These are phyloP conservation scores for Drosophila parthenogenetica DNA, from an alignment of 2,888 invertebrate species.

Conservation along the genomic window DNA sequence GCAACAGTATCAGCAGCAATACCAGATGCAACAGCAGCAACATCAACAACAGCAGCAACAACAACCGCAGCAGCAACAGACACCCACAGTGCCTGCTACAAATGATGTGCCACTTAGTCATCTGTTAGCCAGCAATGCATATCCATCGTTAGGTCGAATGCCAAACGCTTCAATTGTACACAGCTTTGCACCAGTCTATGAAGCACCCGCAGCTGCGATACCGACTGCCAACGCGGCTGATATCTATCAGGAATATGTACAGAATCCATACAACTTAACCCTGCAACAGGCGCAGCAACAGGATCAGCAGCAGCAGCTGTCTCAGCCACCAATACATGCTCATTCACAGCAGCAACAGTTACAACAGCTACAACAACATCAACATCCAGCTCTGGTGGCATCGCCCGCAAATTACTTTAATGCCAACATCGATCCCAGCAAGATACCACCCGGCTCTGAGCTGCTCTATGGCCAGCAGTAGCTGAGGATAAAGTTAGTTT, in stretches of 20 bases:
- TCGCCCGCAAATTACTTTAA: conserved; percentile 89
- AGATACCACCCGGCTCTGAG: conserved; percentile 88
- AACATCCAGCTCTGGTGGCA: conserved; percentile 77
- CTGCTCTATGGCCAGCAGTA: conserved; percentile 86
- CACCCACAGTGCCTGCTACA: conserved; percentile 17
- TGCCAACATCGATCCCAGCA: conserved; percentile 85
- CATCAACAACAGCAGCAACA: conserved; percentile 19
- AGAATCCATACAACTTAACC: conserved; percentile 85
- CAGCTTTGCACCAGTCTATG: conserved; percentile 83
- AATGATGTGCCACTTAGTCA: conserved; percentile 83
- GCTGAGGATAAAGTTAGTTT: conserved; percentile 25
- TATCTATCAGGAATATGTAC: conserved; percentile 84
- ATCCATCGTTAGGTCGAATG: conserved; percentile 81
- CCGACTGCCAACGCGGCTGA: conserved; percentile 62
- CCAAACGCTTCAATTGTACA: conserved; percentile 83
- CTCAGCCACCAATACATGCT: conserved; percentile 2
- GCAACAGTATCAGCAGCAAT: conserved; percentile 56
- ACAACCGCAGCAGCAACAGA: conserved; percentile 7
- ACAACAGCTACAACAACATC: conserved; percentile 9
- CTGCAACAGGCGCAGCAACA: conserved; percentile 76
- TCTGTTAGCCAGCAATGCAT: conserved; percentile 78
- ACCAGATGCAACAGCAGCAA: conserved; percentile 47
- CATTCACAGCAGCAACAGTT: conserved; percentile 22
- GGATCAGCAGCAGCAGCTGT: conserved; percentile 59
- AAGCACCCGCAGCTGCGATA: conserved; percentile 25